Conservation (phyloP, 2,797 vertebrate species). For the Sebastiscus albofasciatus region DNA sequence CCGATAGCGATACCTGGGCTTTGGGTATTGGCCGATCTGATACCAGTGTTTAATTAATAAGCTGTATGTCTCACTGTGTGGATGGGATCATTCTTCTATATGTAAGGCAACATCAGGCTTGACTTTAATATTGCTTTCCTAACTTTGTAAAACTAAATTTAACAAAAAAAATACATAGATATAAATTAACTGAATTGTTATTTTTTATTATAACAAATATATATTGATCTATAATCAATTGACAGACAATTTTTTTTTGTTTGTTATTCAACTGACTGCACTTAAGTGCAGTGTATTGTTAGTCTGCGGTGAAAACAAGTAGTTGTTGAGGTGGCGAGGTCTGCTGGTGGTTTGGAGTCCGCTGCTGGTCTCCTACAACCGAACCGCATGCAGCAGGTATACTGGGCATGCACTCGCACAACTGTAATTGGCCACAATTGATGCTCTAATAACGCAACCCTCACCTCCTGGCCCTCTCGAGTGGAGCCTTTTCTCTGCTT, state of each 20-base stretch:
- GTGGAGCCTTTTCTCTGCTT: slow-evolving; percentile 68
- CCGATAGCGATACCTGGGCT: no score
- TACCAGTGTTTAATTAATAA: no score
- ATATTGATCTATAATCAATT: no score
- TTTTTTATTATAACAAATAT: no score
- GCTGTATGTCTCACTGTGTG: no score
- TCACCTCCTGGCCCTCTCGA: slow-evolving; percentile 73
- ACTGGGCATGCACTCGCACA: slow-evolving; percentile 34
- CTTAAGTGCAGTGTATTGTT: slow-evolving; percentile 24
- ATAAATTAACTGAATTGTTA: no score
- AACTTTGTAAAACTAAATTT: no score
- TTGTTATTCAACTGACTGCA: slow-evolving; percentile 7
- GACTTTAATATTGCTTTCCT: no score
- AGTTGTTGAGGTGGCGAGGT: slow-evolving; percentile 5
- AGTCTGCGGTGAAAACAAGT: slow-evolving; percentile 14
- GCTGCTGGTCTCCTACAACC: background rate
- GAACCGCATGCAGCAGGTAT: slow-evolving; percentile 42
- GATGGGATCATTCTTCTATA: no score
- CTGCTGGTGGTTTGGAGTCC: background rate
- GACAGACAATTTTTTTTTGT: no score
- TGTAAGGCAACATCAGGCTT: no score
- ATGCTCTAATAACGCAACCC: slow-evolving; percentile 72
- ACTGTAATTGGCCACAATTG: slow-evolving; percentile 73
- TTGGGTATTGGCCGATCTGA: rapidly evolving
- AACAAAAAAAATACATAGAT: no score